A percentile compares a stretch with the other conserved stretches of the same genome.
These are phyloP conservation scores for Gymnocheta viridis DNA, from an alignment of 2,888 invertebrate species.

Conservation along the genomic window DNA sequence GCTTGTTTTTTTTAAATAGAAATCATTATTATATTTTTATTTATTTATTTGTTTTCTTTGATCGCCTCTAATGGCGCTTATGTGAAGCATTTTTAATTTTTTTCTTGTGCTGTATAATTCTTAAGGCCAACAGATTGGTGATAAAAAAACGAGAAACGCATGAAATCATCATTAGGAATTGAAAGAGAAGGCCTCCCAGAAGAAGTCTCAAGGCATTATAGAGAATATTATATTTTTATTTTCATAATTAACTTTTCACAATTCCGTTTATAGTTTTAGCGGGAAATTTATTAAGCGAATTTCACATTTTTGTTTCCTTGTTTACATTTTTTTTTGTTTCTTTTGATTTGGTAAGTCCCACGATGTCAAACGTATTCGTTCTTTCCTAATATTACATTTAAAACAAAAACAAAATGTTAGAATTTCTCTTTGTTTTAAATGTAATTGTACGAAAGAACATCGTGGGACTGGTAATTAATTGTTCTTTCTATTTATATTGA, in stretches of 20 bases:
- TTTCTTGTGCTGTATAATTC: background rate
- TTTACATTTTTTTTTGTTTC: too few species aligned
- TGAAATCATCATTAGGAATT: background rate
- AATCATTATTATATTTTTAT: constrained; percentile 23
- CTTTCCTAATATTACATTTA: too few species aligned
- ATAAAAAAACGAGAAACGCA: background rate
- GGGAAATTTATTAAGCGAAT: too few species aligned
- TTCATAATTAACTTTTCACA: background rate
- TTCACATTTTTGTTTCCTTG: too few species aligned
- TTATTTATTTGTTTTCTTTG: constrained; percentile 16
- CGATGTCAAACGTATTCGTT: too few species aligned
- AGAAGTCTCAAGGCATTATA: background rate
- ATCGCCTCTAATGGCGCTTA: constrained; percentile 43
- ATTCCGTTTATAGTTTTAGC: too few species aligned
- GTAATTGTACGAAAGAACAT: too few species aligned
- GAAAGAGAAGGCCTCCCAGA: background rate
- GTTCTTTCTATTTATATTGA: too few species aligned
- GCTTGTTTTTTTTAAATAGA: background rate
- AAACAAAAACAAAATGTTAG: too few species aligned
- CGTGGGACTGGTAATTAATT: too few species aligned
- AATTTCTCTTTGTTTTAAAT: too few species aligned
- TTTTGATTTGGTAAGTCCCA: too few species aligned
- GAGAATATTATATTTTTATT: background rate
- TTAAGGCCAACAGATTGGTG: constrained; percentile 27
- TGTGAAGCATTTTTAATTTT: constrained; percentile 7